A percentile compares a stretch with the other conserved stretches of the same genome.
These are phyloP conservation scores for Dysdera silvatica DNA, from an alignment of 1,140 invertebrate genomes.

Conservation along the genomic window DNA sequence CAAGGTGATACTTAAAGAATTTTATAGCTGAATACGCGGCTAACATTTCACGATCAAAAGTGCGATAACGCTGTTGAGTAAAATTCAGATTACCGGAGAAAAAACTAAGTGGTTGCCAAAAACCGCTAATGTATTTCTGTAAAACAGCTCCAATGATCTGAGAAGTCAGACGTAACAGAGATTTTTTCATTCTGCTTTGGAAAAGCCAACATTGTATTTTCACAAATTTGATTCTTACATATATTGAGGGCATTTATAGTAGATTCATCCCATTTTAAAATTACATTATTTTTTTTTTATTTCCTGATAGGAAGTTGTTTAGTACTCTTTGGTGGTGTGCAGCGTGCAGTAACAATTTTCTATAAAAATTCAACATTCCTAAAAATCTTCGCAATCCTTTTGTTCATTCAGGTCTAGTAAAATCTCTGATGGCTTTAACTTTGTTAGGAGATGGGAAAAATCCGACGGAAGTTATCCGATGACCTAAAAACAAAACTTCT, in stretches of 20 bases:
- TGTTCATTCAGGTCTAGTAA: conserved; percentile 37
- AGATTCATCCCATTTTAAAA: neutral
- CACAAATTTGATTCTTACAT: neutral
- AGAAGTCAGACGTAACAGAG: conserved; percentile 22
- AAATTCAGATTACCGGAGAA: conserved; percentile 25
- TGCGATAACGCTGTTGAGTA: conserved; percentile 24
- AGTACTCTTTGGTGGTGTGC: conserved; percentile 22
- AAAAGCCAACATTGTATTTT: conserved; percentile 32
- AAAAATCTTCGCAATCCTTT: conserved; percentile 38
- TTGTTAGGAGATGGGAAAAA: conserved; percentile 37
- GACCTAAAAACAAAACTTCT: conserved; percentile 36
- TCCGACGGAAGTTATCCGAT: conserved; percentile 35
- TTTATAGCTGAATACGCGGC: conserved; percentile 34
- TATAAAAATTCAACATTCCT: conserved; percentile 43
- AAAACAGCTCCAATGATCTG: conserved; percentile 19
- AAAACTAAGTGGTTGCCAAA: conserved; percentile 19
- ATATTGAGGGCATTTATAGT: neutral
- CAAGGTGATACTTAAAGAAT: conserved; percentile 36
- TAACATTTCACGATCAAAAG: conserved; percentile 35
- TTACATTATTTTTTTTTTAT: neutral
- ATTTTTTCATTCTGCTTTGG: neutral
- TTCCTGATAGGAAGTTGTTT: neutral
- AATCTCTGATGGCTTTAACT: conserved; percentile 39
- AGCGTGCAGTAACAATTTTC: conserved; percentile 38
- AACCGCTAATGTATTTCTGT: conserved; percentile 2